A percentile compares a stretch with the other conserved stretches of the same genome.
Evolutionary conservation across 1,140 invertebrate species (phyloP).

Genomic region (Sitobion miscanthi): DNA sequence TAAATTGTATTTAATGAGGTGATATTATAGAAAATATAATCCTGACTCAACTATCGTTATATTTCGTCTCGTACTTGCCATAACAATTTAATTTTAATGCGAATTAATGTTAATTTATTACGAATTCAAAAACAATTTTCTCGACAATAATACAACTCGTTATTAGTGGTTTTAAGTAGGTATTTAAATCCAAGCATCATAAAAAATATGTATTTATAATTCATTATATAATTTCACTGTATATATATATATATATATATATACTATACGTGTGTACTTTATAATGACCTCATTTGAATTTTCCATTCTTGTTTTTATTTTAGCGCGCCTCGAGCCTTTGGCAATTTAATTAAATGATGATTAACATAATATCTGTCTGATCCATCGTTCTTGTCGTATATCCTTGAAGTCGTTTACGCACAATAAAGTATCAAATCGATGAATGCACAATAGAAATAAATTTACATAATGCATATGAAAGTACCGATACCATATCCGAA

Average conservation of each 20-base stretch:
- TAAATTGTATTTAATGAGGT: too few relatives aligned
- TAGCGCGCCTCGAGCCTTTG: neutral
- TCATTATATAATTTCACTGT: neutral
- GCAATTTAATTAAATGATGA: neutral
- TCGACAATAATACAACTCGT: neutral
- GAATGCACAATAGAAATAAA: neutral
- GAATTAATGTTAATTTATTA: neutral
- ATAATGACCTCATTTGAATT: neutral
- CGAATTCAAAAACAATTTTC: neutral
- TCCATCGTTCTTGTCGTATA: neutral
- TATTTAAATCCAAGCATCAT: neutral
- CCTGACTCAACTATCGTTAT: too few relatives aligned
- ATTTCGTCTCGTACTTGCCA: neutral
- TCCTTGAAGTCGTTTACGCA: neutral
- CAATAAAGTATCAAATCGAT: neutral
- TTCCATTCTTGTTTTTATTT: neutral
- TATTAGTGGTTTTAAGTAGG: neutral
- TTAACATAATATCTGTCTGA: neutral
- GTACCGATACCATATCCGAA: neutral
- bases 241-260: neutral
- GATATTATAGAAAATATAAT: too few relatives aligned
- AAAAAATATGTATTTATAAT: neutral
- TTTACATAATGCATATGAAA: neutral
- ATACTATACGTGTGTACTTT: neutral
- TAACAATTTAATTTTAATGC: neutral